phyloP scores from a whole-genome alignment of 2,888 invertebrate species.

The Drosophila pseudotalamancana region DNA sequence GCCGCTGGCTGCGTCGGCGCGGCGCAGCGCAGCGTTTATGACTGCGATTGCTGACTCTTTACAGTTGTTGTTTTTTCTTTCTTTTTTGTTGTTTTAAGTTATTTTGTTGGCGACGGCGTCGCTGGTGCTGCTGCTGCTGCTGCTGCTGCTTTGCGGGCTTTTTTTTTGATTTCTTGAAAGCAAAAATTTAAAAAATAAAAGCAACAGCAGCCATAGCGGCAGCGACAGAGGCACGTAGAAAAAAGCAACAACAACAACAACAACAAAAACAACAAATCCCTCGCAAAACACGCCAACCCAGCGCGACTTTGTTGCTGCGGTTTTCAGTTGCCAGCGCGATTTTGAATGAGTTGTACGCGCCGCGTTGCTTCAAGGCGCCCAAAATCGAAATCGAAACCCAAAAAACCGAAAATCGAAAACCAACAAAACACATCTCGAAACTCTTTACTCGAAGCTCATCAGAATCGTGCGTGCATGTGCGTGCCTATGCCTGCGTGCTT shows the following conservation, averaged over 20 bases:
- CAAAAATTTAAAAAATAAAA: slow-evolving; percentile 64
- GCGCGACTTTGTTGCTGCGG: slow-evolving; percentile 76
- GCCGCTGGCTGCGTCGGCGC: slow-evolving; percentile 13
- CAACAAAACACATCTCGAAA: slow-evolving; percentile 11
- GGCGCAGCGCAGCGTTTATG: slow-evolving; percentile 36
- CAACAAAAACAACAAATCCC: slow-evolving; percentile 54
- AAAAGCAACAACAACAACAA: slow-evolving; percentile 19
- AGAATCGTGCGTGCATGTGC: slow-evolving; percentile 23
- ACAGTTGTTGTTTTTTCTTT: slow-evolving; percentile 4
- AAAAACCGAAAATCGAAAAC: slow-evolving; percentile 8
- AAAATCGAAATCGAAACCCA: slow-evolving; percentile 13
- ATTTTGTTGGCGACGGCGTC: slow-evolving; percentile 39
- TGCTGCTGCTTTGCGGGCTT: slow-evolving; percentile 20
- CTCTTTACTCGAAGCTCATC: background rate
- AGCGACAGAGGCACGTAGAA: slow-evolving; percentile 42
- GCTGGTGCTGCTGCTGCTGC: slow-evolving; percentile 12
- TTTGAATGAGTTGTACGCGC: slow-evolving; percentile 82
- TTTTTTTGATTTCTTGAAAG: slow-evolving; percentile 67
- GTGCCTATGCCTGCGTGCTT: background rate
- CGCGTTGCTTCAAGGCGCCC: slow-evolving; percentile 46
- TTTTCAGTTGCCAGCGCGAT: slow-evolving; percentile 84
- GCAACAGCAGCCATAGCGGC: slow-evolving; percentile 24
- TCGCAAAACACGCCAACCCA: slow-evolving; percentile 75
- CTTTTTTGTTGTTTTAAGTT: slow-evolving; percentile 28
- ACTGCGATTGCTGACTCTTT: slow-evolving; percentile 6